Evolutionary conservation across 1,140 invertebrate species (phyloP).

Genomic region (Apis florea): DNA sequence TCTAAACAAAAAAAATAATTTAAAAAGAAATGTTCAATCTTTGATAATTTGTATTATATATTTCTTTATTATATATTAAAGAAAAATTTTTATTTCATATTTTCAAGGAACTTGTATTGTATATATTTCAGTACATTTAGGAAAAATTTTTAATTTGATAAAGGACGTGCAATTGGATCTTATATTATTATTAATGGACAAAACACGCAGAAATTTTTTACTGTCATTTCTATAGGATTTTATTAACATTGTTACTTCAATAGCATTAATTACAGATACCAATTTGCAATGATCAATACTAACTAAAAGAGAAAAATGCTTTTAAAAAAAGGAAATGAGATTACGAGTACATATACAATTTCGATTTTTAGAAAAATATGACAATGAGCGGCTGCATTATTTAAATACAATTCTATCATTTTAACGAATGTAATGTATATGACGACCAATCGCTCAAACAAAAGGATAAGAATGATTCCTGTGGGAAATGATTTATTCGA

Average conservation of each 20-base stretch:
- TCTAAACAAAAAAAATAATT: too few species aligned
- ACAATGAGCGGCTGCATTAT: slow-evolving; percentile 24
- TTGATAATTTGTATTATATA: neutral
- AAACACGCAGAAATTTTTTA: neutral
- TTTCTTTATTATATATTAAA: neutral
- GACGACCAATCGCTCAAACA: neutral
- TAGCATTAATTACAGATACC: slow-evolving; percentile 45
- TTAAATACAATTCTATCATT: slow-evolving; percentile 25
- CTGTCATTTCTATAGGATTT: slow-evolving; percentile 44
- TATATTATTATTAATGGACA: slow-evolving; percentile 4
- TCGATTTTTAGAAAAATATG: slow-evolving; percentile 13
- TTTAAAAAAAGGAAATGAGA: neutral
- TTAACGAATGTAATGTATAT: neutral
- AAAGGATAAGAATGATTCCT: neutral
- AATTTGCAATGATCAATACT: slow-evolving; percentile 38
- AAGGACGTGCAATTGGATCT: neutral
- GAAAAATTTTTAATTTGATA: neutral
- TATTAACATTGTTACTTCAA: slow-evolving; percentile 45
- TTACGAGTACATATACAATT: slow-evolving; percentile 3
- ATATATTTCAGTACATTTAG: neutral
- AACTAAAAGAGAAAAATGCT: slow-evolving; percentile 8
- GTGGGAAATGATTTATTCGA: slow-evolving; percentile 20
- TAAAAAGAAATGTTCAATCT: neutral
- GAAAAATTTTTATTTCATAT: neutral
- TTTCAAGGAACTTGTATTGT: neutral